A percentile compares a stretch with the other conserved stretches of the same genome.
Evolutionary conservation across 2,888 invertebrate species (phyloP).

Genomic region (Sinelater perroti): DNA sequence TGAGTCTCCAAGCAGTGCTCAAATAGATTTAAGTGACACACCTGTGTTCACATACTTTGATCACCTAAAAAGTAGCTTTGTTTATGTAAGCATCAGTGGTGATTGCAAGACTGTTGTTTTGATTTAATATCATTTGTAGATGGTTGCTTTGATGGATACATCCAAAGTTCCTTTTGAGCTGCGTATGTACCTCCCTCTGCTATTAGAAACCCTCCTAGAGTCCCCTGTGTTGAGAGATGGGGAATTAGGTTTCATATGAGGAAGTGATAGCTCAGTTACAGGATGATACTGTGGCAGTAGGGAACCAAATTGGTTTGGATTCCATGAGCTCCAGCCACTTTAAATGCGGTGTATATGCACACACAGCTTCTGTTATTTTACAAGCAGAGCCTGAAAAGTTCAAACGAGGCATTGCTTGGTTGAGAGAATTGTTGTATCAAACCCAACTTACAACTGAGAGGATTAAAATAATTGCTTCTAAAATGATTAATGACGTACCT

Average conservation of each 20-base stretch:
- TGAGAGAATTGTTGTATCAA: constrained; percentile 77
- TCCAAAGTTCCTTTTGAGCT: constrained; percentile 65
- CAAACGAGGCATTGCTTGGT: constrained; percentile 76
- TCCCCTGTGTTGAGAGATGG: constrained; percentile 73
- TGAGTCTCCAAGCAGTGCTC: constrained; percentile 59
- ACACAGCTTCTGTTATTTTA: constrained; percentile 70
- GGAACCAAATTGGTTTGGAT: constrained; percentile 73
- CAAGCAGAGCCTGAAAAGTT: constrained; percentile 84
- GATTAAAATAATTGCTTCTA: constrained; percentile 79
- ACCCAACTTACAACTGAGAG: constrained; percentile 78
- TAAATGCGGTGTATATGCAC: constrained; percentile 76
- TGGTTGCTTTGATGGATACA: constrained; percentile 78
- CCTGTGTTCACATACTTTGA: constrained; percentile 82
- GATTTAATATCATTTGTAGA: constrained; percentile 62
- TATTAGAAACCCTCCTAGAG: constrained; percentile 79
- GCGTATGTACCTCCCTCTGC: constrained; percentile 78
- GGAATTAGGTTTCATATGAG: constrained; percentile 67
- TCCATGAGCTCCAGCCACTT: constrained; percentile 64
- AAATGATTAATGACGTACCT: constrained; percentile 83
- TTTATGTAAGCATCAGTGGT: constrained; percentile 81
- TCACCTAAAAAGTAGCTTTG: constrained; percentile 83
- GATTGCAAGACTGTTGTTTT: no score
- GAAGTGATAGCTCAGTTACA: constrained; percentile 82
- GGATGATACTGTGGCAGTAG: constrained; percentile 73
- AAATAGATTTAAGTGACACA: constrained; percentile 68